Percentiles rank a stretch among this genome's conserved stretches.
Evolutionary conservation across 2,113 vertebrate species (phyloP).

Genomic region (Strix uralensis): DNA sequence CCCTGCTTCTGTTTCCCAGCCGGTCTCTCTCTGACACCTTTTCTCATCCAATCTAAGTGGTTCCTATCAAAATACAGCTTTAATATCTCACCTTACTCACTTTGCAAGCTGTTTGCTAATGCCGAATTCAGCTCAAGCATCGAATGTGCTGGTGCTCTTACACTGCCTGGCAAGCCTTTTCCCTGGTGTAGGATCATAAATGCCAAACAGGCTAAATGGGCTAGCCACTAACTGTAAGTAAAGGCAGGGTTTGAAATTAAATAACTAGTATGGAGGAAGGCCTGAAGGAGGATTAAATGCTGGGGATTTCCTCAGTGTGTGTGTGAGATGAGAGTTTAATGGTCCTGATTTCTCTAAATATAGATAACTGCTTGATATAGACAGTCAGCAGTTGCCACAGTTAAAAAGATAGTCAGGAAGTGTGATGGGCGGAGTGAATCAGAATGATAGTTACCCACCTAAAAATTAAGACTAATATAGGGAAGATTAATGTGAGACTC

Average conservation of each 20-base stretch:
- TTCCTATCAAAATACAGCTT: conserved; percentile 26
- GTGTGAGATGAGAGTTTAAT: not conserved
- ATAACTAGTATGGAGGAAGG: not conserved
- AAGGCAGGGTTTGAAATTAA: not conserved
- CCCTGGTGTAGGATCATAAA: not conserved
- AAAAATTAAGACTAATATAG: not conserved
- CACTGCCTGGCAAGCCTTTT: not conserved
- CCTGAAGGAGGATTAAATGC: not conserved
- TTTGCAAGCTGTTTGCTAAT: conserved; percentile 9
- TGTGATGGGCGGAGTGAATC: not conserved
- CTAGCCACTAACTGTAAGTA: not conserved
- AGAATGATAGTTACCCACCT: not conserved
- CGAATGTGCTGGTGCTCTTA: not conserved
- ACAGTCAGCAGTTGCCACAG: not conserved
- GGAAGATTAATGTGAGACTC: not conserved
- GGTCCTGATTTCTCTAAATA: not conserved
- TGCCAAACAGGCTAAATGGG: not conserved
- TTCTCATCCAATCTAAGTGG: not conserved
- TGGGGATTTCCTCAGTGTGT: not conserved
- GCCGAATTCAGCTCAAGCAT: not conserved
- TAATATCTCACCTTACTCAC: conserved; percentile 11
- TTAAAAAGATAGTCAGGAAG: not conserved
- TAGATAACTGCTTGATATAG: not conserved
- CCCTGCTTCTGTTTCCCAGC: not conserved
- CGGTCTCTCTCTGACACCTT: not conserved